Percentiles rank a stretch among this genome's conserved stretches.
Conservation (phyloP, 1,140 invertebrate genomes). For the Euglossa dilemma region DNA sequence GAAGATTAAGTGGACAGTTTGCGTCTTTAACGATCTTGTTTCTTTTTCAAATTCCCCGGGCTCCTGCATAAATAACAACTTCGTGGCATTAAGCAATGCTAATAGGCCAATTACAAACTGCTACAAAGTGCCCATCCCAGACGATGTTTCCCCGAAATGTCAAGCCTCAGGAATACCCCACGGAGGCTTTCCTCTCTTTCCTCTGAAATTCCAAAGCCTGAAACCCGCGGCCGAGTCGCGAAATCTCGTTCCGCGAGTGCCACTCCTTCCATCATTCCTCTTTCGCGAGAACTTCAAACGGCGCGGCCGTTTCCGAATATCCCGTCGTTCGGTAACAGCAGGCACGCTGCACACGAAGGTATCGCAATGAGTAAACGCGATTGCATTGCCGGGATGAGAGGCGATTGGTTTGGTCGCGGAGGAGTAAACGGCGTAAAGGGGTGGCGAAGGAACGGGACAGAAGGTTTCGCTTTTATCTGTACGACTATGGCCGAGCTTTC, state of each 20-base stretch:
- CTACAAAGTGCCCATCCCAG: not conserved
- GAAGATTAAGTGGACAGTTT: not conserved
- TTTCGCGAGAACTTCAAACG: not conserved
- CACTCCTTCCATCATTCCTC: not conserved
- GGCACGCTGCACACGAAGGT: not conserved
- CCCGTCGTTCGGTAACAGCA: not conserved
- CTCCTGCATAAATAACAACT: too few relatives aligned
- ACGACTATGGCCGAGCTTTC: slow-evolving; percentile 6
- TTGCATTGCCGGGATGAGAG: not conserved
- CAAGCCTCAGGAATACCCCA: not conserved
- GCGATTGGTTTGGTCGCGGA: not conserved
- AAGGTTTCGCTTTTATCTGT: slow-evolving; percentile 62
- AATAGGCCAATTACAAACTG: not conserved
- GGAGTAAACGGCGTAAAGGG: slow-evolving; percentile 36
- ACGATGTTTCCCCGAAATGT: too few relatives aligned
- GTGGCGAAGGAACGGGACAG: not conserved
- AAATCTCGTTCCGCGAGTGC: not conserved
- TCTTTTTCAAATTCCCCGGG: not conserved
- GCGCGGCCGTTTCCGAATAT: not conserved
- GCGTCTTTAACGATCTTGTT: not conserved
- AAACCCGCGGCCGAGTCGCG: not conserved
- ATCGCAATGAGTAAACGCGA: slow-evolving; percentile 28
- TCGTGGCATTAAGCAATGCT: not conserved
- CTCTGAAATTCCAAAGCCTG: not conserved
- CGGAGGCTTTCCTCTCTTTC: not conserved